Base-by-base conservation (phyloP, 92 coral and sea anemone genomes). In the Pocillopora meandrina region DNA sequence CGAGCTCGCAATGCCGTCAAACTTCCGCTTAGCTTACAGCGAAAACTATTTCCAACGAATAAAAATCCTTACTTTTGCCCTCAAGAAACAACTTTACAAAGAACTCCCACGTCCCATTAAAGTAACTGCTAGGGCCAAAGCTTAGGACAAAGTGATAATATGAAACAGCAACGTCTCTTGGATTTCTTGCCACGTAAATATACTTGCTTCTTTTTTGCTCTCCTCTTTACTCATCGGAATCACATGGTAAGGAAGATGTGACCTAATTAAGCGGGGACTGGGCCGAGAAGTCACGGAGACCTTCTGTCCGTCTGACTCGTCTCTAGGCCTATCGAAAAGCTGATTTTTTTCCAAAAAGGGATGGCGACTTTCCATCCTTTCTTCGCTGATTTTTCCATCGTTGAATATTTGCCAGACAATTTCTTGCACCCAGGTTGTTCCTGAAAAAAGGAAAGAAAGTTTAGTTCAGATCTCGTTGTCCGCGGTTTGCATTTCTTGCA, bases 81-180 rank as follows among this genome's bases (percentile, higher is more conserved):
- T 79, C 82, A 58, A 89, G 57, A 47, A 82, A 82, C 36, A 89
- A 72, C 56, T 84, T 89, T 33, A 84, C 78, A 88, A 86, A 92
- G n/a, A 80, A 86, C 13, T 86, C 91, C 91, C 90, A 92, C 1
- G 89, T 69, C 66, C 92, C 89, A 56, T 72, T 70, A 68, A 85
- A 89, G 19, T 83, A 68, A 34, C 72, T 82, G 64, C 12, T 56
- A 9, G 84, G 72, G 0, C 88, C 87, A 77, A 81, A 55, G 56
- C 84, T 34, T 8, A 59, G 71, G 12, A 75, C 80, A 74, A 84
- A 84, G 36, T 86, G 87, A 68, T 89, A 89, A 17, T 42, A 80
- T 0, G 95, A 92, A 20, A 92, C 89, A 0, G 90, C 92, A 11
- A 58, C 88, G 58, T 92, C 95, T 33, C 89, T 92, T 12, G 95